Conservation (phyloP, 2,888 invertebrate species). For the Dryobota labecula region DNA sequence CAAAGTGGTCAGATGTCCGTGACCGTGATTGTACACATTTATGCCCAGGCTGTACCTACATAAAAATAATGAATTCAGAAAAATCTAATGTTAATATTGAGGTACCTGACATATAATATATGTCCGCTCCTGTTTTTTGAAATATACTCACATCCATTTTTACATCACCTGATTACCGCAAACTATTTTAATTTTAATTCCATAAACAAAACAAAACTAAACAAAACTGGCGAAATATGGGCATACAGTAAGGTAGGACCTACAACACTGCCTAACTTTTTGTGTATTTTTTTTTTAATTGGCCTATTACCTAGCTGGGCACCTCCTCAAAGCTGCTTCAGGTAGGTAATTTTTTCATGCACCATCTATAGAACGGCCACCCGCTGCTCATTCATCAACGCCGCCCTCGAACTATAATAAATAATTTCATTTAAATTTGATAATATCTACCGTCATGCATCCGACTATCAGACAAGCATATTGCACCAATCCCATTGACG, state of each 20-base stretch:
- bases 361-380: no score
- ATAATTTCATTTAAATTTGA: background rate
- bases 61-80: background rate
- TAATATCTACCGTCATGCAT: slow-evolving; percentile 76
- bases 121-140: background rate
- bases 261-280: background rate
- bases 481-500: slow-evolving; percentile 80
- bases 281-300: background rate
- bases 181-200: background rate
- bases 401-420: no score
- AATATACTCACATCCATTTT: no score
- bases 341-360: background rate
- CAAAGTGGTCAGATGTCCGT: no score
- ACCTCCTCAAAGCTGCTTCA: background rate
- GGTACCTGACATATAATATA: background rate
- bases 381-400: no score
- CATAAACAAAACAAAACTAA: background rate
- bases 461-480: slow-evolving; percentile 79
- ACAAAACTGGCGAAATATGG: background rate
- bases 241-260: background rate
- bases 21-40: no score
- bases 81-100: background rate
- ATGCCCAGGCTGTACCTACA: background rate
- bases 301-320: background rate
- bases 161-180: background rate